phyloP scores from a whole-genome alignment of 92 coral and sea anemone genomes.

The Desmophyllum pertusum region DNA sequence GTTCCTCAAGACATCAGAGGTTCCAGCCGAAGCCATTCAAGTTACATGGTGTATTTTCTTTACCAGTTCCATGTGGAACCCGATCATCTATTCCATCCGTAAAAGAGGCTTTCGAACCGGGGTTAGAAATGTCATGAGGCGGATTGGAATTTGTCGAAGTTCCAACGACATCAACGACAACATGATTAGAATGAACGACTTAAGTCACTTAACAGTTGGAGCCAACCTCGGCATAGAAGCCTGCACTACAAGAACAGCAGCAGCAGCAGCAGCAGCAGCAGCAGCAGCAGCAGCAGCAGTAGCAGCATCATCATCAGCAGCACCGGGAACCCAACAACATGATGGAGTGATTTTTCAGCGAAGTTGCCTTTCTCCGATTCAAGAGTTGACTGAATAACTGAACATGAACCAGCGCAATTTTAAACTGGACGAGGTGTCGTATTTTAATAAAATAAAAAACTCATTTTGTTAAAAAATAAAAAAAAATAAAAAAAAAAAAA shows the following conservation, averaged over 20 bases:
- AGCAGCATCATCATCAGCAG: too few relatives aligned
- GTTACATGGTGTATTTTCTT: neutral
- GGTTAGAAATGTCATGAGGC: neutral
- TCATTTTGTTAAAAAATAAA: too few relatives aligned
- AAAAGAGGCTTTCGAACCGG: neutral
- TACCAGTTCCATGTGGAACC: neutral
- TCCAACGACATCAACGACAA: neutral
- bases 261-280: too few relatives aligned
- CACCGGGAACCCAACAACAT: neutral
- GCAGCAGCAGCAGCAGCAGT: neutral
- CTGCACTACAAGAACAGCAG: too few relatives aligned
- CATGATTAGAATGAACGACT: neutral
- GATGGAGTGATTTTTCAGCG: too few relatives aligned
- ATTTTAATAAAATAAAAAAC: too few relatives aligned
- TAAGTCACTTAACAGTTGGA: neutral
- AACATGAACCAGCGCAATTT: too few relatives aligned
- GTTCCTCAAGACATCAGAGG: neutral
- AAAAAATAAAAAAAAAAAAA: too few relatives aligned
- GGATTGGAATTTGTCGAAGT: neutral
- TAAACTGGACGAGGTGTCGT: too few relatives aligned
- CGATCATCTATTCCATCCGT: conserved; percentile 11
- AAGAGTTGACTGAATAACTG: neutral
- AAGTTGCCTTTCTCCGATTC: neutral
- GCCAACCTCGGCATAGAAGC: too few relatives aligned
- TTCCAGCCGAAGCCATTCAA: neutral